phyloP scores from a whole-genome alignment of 2,888 invertebrate species.

The Stramonita haemastoma region DNA sequence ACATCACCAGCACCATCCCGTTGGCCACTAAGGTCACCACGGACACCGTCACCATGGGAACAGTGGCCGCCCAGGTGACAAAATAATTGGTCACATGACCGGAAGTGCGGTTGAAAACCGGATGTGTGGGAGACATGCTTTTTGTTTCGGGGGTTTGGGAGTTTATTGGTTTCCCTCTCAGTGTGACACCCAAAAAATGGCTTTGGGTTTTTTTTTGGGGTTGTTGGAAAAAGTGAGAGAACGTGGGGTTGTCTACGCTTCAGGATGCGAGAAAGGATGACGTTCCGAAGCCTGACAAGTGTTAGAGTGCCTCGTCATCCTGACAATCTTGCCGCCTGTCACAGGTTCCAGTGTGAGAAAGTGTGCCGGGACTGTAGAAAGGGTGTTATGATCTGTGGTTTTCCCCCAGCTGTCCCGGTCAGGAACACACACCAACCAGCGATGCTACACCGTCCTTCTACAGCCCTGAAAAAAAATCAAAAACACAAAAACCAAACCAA shows the following conservation, averaged over 20 bases:
- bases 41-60: slow-evolving; percentile 61
- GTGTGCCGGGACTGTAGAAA: not conserved
- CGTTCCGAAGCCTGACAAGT: not conserved
- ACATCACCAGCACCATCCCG: slow-evolving; percentile 64
- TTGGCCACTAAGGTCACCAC: slow-evolving; percentile 63
- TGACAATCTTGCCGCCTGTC: not conserved
- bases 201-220: not conserved
- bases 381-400: not conserved
- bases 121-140: slow-evolving; percentile 9
- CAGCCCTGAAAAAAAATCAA: no score
- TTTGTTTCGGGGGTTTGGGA: not conserved
- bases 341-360: not conserved
- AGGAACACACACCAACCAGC: not conserved
- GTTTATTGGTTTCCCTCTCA: not conserved
- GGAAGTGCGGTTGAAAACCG: not conserved
- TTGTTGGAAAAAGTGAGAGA: not conserved
- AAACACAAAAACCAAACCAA: no score
- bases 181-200: not conserved
- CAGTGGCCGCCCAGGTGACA: slow-evolving; percentile 45
- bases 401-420: not conserved
- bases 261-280: not conserved
- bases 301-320: not conserved
- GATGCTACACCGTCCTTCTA: not conserved
- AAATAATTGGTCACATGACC: slow-evolving; percentile 41
- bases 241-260: not conserved